Conservation (phyloP, 1,140 invertebrate genomes). For the Goniozus legneri region DNA sequence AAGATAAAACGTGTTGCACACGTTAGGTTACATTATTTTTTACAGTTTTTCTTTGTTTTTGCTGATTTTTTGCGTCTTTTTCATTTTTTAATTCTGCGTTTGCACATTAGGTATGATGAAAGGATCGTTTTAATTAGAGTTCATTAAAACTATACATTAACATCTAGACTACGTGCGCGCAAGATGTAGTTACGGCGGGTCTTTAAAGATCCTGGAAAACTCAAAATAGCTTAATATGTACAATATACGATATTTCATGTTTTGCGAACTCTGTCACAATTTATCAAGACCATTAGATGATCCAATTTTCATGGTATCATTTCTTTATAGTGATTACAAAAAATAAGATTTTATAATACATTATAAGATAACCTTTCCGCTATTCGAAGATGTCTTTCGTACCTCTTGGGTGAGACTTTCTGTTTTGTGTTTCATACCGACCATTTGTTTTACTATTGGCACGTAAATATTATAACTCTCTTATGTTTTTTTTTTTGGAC, state of each 20-base stretch:
- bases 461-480: no score
- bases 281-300: constrained; percentile 10
- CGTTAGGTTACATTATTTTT: constrained; percentile 43
- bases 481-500: no score
- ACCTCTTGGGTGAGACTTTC: no score
- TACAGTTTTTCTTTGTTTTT: no score
- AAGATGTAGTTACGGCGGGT: constrained; percentile 28
- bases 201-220: constrained; percentile 6
- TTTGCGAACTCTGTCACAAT: constrained; percentile 6
- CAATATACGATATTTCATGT: constrained; percentile 7
- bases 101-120: constrained; percentile 39
- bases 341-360: constrained; percentile 45
- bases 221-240: neutral
- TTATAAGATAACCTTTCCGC: no score
- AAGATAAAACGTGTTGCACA: constrained; percentile 43
- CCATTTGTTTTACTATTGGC: no score
- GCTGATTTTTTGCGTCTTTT: no score
- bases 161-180: constrained; percentile 23
- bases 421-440: no score
- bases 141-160: constrained; percentile 24
- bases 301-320: constrained; percentile 1
- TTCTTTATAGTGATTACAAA: no score
- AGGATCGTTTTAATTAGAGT: constrained; percentile 25
- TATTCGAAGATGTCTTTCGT: no score
- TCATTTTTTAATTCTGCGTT: constrained; percentile 42